Conservation (phyloP, 2,888 invertebrate genomes). For the Psococerastis gibbosa region DNA sequence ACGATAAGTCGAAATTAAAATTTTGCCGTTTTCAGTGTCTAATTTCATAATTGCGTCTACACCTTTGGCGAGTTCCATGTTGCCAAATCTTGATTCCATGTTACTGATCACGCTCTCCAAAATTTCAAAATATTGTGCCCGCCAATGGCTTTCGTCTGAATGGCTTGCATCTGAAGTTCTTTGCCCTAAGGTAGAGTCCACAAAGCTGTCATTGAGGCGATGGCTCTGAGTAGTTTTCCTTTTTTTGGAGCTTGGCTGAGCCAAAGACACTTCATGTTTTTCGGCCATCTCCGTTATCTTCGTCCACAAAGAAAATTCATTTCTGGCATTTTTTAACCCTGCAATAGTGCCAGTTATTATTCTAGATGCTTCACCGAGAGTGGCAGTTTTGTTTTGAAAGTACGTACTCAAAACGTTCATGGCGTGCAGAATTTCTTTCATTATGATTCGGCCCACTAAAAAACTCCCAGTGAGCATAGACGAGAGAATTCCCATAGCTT, state of each 20-base stretch:
- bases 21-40: neutral
- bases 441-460: too few species aligned
- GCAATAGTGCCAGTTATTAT: neutral
- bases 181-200: too few species aligned
- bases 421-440: neutral
- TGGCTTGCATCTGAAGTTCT: too few species aligned
- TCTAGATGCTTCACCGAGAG: neutral
- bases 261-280: neutral
- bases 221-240: neutral
- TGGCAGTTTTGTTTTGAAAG: neutral
- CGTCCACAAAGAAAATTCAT: neutral
- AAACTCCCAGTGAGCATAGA: neutral
- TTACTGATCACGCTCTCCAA: neutral
- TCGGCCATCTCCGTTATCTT: neutral
- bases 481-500: neutral
- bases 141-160: neutral
- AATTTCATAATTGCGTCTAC: neutral
- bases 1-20: neutral
- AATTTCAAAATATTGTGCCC: neutral
- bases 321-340: neutral
- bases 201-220: neutral
- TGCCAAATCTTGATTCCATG: neutral
- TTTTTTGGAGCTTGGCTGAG: neutral
- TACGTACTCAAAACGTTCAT: neutral
- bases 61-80: neutral